Evolutionary conservation across 2,113 vertebrate genomes (phyloP), one percentile per base, ranked within the genome.

Genomic region (Pteronura brasiliensis): DNA sequence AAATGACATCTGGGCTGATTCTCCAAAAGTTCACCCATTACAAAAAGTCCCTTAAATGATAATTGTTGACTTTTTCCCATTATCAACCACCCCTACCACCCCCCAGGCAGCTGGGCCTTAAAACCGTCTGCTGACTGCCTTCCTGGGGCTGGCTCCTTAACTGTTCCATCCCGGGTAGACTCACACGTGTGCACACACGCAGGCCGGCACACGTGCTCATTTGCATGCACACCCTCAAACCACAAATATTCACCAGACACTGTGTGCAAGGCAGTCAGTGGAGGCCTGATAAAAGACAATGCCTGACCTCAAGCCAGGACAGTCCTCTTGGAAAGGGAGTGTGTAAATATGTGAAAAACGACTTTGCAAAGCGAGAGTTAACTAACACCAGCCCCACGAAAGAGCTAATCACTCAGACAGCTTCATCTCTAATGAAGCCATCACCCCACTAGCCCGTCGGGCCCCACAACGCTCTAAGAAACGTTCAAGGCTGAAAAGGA

Each of bases 61-160:
- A 12, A 94, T 74, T 67, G 84, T 65, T 12, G 85, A 84, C 76
- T 71, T n/a, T 49, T 52, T 76, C 93, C 81, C 13, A 6, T 55
- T 44, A 77, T 76, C 67, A 77, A 44, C 69, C 90, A 55, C 96
- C 74, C 55, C 61, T 82, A 34, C 76, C 47, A 0, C 39, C 76
- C 39, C 52, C 34, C 42, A 49, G 52, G 85, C 96, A 96, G 93
- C 91, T 82, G 77, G 93, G 57, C 88, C 93, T 71, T 29, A 36
- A 87, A 87, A 69, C 61, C 14, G 1, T n/a, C 71, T 29, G 36
- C 79, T 12, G 67, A 17, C 34, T 36, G 44, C 55, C 39, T 88
- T 65, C 39, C 39, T 39, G 44, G 49, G 71, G 29, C 9, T 59
- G 31, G 61, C 39, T 61, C 39, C 79, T 77, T 67, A 59, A 65